Base-by-base conservation (phyloP, 2,113 vertebrate genomes). In the Malurus cyaneus region DNA sequence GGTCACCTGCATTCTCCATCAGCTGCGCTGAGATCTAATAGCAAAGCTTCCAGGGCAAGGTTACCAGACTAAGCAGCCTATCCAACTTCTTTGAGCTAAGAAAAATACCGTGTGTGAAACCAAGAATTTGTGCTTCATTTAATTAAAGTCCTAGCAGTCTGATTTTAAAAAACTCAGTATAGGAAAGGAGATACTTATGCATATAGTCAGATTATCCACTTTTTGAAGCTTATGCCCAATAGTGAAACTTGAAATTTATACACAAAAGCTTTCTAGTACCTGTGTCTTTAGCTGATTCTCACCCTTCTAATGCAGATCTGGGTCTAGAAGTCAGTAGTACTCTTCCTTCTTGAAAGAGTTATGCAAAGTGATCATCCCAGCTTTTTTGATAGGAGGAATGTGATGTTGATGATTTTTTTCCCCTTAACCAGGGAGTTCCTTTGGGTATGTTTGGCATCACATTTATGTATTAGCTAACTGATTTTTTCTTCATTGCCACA, bases 351-450 rank as follows among this genome's bases (percentile, higher is more conserved):
- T 62, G 34, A 61, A 80, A 23, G 21, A 18, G 14, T 57, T 92
- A 31, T 19, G 8, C 29, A 7, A 36, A 69, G 18, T 59, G 26
- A 34, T 62, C 20, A 59, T 53, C 31, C 31, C 42, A 77, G 11
- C 4, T 34, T 44, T 80, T 77, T 53, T 80, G 26, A 28, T 18
- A 44, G 59, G 53, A 80, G 15, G 18, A 53, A 34, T 53, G n/a
- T 59, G 14, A 57, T 76, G 6, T 56, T 52, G 36, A 56, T 67
- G 4, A n/a, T 24, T 36, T 91, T 91, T 42, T 62, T 53, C 24
- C 29, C 15, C 2, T 2, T 65, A 46, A 41, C 5, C 13, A n/a
- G 31, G 5, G 14, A 1, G 1, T 39, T 15, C 23, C 31, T 14
- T 57, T 52, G 46, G 25, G 2, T 47, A 26, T 71, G 18, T 66